Evolutionary conservation across 1,140 invertebrate genomes (phyloP).

Genomic region (Ostrea edulis): DNA sequence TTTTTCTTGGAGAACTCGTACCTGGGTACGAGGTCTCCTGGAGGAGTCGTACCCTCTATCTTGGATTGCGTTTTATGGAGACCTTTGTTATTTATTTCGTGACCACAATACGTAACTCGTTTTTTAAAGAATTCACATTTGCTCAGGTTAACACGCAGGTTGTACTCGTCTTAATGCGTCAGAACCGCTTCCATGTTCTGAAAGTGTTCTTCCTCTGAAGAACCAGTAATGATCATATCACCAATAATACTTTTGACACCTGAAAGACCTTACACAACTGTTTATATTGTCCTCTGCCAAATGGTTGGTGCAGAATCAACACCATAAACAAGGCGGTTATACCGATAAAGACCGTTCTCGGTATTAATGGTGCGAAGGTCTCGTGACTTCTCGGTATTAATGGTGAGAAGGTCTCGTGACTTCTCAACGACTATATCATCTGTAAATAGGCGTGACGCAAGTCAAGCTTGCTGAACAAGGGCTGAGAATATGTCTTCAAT

Average conservation of each 20-base stretch:
- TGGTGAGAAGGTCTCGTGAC: conserved; percentile 53
- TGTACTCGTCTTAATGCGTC: neutral
- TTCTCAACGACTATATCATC: too few relatives aligned
- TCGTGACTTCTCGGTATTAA: conserved; percentile 77
- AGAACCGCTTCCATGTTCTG: conserved; percentile 29
- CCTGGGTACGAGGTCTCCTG: too few relatives aligned
- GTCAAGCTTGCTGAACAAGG: too few relatives aligned
- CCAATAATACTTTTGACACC: neutral
- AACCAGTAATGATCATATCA: too few relatives aligned
- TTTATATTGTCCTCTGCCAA: conserved; percentile 80
- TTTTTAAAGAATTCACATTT: conserved; percentile 54
- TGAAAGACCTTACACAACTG: conserved; percentile 58
- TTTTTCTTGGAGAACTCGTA: too few relatives aligned
- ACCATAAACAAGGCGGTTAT: conserved; percentile 80
- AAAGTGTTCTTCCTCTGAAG: too few relatives aligned
- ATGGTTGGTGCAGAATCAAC: conserved; percentile 79
- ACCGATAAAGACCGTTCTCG: conserved; percentile 79
- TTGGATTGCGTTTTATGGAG: conserved; percentile 46
- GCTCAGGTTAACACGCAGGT: conserved; percentile 35
- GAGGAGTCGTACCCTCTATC: too few relatives aligned
- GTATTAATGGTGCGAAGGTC: too few relatives aligned
- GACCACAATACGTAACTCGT: conserved; percentile 36
- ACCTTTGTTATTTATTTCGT: conserved; percentile 41
- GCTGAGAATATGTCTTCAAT: too few relatives aligned
- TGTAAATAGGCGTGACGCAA: too few relatives aligned